A percentile compares a stretch with the other conserved stretches of the same genome.
Evolutionary conservation across 2,888 invertebrate genomes (phyloP).

Genomic region (Lithosia quadra): DNA sequence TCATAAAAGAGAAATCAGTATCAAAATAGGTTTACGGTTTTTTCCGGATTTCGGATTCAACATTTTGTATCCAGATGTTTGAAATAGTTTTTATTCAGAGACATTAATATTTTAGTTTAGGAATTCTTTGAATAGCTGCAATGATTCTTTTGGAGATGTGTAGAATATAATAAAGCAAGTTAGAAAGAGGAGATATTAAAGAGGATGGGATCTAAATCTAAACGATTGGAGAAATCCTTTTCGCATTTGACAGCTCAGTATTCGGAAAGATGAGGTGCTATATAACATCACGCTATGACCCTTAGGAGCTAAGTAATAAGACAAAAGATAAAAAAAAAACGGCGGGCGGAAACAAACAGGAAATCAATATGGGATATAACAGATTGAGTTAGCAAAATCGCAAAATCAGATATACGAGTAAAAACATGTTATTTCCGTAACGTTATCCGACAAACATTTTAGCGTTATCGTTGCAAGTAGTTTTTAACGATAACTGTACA

Average conservation of each 20-base stretch:
- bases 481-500: neutral
- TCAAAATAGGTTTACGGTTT: conserved; percentile 19
- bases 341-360: neutral
- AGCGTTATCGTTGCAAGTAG: neutral
- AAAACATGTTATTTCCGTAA: neutral
- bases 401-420: neutral
- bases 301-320: no score
- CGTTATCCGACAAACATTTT: neutral
- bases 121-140: neutral
- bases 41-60: conserved; percentile 12
- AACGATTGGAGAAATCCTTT: no score
- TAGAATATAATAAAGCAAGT: neutral
- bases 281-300: no score
- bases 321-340: neutral
- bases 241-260: no score
- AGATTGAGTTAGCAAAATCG: neutral
- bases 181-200: neutral
- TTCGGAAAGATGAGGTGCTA: no score
- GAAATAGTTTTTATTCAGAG: conserved; percentile 15
- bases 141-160: neutral
- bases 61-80: conserved; percentile 7
- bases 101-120: neutral
- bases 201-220: no score
- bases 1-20: conserved; percentile 24
- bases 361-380: neutral